Evolutionary conservation across 2,797 vertebrate species (phyloP).

Genomic region (Falco berigora): DNA sequence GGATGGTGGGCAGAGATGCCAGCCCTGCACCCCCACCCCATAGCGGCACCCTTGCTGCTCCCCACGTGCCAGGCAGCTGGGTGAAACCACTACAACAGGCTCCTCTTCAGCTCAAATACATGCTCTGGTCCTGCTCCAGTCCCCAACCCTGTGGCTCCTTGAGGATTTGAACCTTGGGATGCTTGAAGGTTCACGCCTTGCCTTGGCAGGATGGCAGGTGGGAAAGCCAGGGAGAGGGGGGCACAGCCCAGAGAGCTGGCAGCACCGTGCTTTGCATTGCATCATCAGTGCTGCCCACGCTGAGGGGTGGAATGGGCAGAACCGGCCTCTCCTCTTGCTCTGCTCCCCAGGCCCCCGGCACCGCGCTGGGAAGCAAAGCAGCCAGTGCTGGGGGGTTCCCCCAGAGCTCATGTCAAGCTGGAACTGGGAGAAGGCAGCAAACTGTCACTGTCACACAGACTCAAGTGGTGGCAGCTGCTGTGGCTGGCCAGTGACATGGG

Average conservation of each 20-base stretch:
- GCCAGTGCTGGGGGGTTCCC: neutral
- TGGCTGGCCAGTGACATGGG: neutral
- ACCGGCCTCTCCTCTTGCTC: neutral
- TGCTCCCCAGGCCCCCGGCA: neutral
- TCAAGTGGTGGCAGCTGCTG: neutral
- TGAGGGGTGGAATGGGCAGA: neutral
- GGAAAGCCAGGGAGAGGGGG: neutral
- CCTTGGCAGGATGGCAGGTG: neutral
- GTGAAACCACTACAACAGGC: neutral
- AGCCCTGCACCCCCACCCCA: rapidly evolving
- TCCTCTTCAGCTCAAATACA: neutral
- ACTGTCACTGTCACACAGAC: neutral
- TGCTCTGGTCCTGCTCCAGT: neutral
- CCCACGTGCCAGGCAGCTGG: neutral
- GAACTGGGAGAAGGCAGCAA: neutral
- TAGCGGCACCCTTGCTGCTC: neutral
- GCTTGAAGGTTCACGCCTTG: neutral
- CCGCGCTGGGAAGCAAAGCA: neutral
- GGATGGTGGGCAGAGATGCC: neutral
- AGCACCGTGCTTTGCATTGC: neutral
- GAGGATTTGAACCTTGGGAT: neutral
- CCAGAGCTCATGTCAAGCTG: neutral
- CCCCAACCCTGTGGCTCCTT: neutral
- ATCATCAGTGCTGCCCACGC: rapidly evolving
- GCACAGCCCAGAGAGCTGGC: neutral